A percentile compares a stretch with the other conserved stretches of the same genome.
phyloP scores from a whole-genome alignment of 2,888 invertebrate genomes.

The Noctua pronuba region DNA sequence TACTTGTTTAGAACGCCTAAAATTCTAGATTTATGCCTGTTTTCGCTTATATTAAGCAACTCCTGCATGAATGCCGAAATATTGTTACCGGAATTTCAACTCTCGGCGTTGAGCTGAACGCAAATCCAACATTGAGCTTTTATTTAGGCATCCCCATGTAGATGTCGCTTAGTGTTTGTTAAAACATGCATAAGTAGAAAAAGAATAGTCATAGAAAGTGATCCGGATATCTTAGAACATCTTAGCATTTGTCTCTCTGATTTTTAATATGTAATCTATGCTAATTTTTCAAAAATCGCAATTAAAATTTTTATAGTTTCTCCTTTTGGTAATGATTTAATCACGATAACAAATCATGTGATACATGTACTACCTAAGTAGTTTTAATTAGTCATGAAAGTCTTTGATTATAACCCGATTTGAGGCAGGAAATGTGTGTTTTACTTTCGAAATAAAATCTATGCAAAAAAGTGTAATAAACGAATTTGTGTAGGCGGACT shows the following conservation, averaged over 20 bases:
- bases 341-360: background rate
- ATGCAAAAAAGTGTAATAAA: background rate
- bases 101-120: background rate
- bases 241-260: background rate
- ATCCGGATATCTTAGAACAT: background rate
- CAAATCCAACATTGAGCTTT: background rate
- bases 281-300: background rate
- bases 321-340: background rate
- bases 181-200: background rate
- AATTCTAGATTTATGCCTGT: slow-evolving; percentile 7
- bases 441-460: slow-evolving; percentile 24
- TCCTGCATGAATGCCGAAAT: background rate
- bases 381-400: background rate
- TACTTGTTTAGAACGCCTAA: background rate
- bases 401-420: slow-evolving; percentile 1
- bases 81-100: background rate
- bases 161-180: background rate
- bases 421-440: background rate
- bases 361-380: background rate
- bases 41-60: background rate
- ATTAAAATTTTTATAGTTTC: slow-evolving; percentile 18
- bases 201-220: slow-evolving; percentile 23
- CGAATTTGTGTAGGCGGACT: background rate
- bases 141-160: background rate
- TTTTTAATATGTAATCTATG: slow-evolving; percentile 20